Conservation (phyloP, 2,888 invertebrate genomes). For the Listrodromus nycthemerus region DNA sequence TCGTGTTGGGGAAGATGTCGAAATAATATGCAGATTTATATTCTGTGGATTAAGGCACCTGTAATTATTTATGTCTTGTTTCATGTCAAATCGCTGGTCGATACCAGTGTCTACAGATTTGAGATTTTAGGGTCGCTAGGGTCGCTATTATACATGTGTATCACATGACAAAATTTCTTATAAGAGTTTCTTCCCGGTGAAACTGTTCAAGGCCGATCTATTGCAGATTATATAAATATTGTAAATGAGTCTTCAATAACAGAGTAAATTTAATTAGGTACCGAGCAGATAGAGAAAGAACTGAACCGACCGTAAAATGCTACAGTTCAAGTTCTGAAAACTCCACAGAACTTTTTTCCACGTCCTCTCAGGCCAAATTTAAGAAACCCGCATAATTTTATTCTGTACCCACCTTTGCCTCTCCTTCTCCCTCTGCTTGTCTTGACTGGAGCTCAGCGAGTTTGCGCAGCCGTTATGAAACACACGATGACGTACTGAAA, state of each 20-base stretch:
- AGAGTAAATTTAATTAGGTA: background rate
- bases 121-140: too few relatives aligned
- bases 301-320: background rate
- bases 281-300: background rate
- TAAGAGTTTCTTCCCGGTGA: background rate
- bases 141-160: too few relatives aligned
- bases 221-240: background rate
- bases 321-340: background rate
- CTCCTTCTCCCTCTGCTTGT: background rate
- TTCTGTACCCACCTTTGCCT: background rate
- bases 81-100: too few relatives aligned
- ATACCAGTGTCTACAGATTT: too few relatives aligned
- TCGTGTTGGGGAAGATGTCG: too few relatives aligned
- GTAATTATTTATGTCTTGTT: too few relatives aligned
- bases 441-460: background rate
- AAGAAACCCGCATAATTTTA: background rate
- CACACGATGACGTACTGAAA: slow-evolving; percentile 27
- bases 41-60: too few relatives aligned
- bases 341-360: background rate
- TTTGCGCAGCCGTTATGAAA: background rate
- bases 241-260: background rate
- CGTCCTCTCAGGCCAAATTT: background rate
- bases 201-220: background rate
- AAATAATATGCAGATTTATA: too few relatives aligned
- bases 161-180: too few relatives aligned